Evolutionary conservation across 2,113 vertebrate genomes (phyloP).

Genomic region (Megaceryle torquata): DNA sequence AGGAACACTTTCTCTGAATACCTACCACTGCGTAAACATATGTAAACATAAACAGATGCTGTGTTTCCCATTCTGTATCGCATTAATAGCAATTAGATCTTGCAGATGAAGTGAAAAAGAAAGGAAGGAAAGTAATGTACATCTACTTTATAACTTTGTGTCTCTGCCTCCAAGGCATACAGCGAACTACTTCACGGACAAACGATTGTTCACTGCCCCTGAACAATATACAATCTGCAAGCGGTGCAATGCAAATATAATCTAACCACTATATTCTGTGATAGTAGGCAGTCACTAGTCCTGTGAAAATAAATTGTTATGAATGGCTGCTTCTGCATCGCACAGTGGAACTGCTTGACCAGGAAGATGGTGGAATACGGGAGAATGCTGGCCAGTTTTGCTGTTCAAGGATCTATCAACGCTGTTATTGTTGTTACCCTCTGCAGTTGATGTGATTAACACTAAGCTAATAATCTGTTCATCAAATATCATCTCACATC

Average conservation of each 20-base stretch:
- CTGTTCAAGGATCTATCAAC: not conserved
- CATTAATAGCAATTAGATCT: slow-evolving; percentile 6
- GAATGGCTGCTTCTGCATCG: not conserved
- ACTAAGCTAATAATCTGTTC: not conserved
- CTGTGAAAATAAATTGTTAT: not conserved
- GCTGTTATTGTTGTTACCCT: rapidly evolving
- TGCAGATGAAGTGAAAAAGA: not conserved
- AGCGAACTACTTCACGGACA: not conserved
- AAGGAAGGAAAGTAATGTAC: not conserved
- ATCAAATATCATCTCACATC: not conserved
- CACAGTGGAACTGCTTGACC: not conserved
- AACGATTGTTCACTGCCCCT: not conserved
- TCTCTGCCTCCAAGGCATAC: not conserved
- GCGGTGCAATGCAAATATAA: not conserved
- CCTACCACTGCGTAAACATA: not conserved
- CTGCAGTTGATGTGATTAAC: not conserved
- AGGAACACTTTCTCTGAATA: not conserved
- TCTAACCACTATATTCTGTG: not conserved
- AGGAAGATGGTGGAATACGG: not conserved
- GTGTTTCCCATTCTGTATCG: not conserved
- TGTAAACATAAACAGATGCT: not conserved
- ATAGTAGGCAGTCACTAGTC: not conserved
- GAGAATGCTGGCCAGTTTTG: not conserved
- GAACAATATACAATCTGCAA: not conserved
- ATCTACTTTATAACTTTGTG: not conserved